Evolutionary conservation across 2,888 invertebrate species (phyloP).

Genomic region (Plagodis pulveraria): DNA sequence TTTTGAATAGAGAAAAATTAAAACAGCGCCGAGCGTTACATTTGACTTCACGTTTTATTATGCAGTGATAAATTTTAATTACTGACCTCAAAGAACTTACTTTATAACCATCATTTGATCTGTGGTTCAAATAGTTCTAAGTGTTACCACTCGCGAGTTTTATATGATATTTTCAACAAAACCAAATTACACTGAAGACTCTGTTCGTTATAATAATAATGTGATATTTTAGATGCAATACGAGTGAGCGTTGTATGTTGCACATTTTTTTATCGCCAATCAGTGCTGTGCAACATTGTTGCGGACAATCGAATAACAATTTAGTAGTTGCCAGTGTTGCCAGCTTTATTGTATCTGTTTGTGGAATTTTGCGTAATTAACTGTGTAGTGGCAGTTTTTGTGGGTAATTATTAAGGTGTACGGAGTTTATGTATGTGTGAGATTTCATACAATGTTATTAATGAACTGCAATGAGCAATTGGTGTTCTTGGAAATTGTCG

Average conservation of each 20-base stretch:
- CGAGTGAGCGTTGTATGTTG: constrained; percentile 32
- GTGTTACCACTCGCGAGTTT: constrained; percentile 38
- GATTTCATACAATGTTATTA: constrained; percentile 66
- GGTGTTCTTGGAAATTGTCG: constrained; percentile 37
- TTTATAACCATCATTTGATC: constrained; percentile 54
- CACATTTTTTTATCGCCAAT: constrained; percentile 37
- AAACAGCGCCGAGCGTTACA: constrained; percentile 39
- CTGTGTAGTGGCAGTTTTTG: constrained; percentile 75
- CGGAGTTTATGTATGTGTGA: constrained; percentile 58
- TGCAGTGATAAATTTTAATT: constrained; percentile 69
- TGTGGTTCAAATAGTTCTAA: constrained; percentile 61
- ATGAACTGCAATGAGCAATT: constrained; percentile 59
- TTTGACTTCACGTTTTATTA: constrained; percentile 53
- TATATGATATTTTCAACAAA: constrained; percentile 24
- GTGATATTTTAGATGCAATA: neutral
- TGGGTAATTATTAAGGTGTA: constrained; percentile 62
- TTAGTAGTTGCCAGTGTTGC: constrained; percentile 49
- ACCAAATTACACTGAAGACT: constrained; percentile 21
- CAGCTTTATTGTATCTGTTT: constrained; percentile 57
- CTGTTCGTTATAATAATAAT: neutral
- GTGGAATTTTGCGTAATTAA: constrained; percentile 81
- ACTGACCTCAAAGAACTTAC: constrained; percentile 49
- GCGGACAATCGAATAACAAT: constrained; percentile 58
- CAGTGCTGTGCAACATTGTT: constrained; percentile 52
- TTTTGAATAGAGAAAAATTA: constrained; percentile 57